Evolutionary conservation across 2,797 vertebrate species (phyloP).

Genomic region (Aplochiton taeniatus): DNA sequence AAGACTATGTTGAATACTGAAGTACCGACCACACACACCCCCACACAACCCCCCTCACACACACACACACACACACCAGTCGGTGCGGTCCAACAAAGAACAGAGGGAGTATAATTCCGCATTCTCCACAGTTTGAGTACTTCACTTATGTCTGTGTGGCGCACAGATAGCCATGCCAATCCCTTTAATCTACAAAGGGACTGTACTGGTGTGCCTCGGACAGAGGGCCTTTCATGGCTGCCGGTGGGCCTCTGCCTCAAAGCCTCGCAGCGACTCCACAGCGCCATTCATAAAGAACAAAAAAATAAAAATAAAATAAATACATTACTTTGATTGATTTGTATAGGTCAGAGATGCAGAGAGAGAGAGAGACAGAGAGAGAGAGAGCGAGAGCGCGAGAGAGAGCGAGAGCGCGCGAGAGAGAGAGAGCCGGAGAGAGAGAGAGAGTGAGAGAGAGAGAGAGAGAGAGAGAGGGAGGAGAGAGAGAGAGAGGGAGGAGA

Average conservation of each 20-base stretch:
- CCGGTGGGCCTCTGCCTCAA: slow-evolving; percentile 54
- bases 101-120: slow-evolving; percentile 65
- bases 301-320: too few species aligned
- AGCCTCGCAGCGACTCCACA: slow-evolving; percentile 67
- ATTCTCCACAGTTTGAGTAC: slow-evolving; percentile 64
- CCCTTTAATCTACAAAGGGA: slow-evolving; percentile 75
- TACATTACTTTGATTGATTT: too few species aligned
- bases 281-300: slow-evolving; percentile 49
- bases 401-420: too few species aligned
- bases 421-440: too few species aligned
- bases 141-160: slow-evolving; percentile 71
- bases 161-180: slow-evolving; percentile 76
- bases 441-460: too few species aligned
- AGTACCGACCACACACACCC: not conserved
- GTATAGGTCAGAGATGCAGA: too few species aligned
- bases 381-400: too few species aligned
- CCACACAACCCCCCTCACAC: slow-evolving; percentile 2
- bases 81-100: slow-evolving; percentile 47
- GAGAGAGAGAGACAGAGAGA: too few species aligned
- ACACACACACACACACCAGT: slow-evolving; percentile 59
- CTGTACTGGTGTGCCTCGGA: slow-evolving; percentile 56
- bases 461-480: too few species aligned
- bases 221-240: slow-evolving; percentile 72
- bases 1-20: too few species aligned
- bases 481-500: too few species aligned